Base-by-base conservation (phyloP, 2,888 invertebrate genomes). In the Drosophila neotestacea region DNA sequence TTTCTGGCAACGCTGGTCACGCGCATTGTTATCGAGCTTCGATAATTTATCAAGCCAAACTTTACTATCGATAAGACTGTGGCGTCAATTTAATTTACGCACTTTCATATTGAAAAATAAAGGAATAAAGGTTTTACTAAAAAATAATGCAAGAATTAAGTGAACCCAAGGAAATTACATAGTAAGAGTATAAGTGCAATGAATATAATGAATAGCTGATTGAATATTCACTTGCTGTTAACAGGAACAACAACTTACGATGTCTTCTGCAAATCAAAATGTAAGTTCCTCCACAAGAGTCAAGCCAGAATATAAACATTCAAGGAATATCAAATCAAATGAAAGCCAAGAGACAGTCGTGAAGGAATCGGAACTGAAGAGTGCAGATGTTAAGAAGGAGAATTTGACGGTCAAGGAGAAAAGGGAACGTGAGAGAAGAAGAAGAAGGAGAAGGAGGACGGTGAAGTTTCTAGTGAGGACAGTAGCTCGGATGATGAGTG, bases 391-490 rank as follows among this genome's bases (percentile, higher is more conserved):
- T 1, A 41, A 13, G 13, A 16, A 48, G 10, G n/a, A 6, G 6
- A 32, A 4, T 32, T n/a, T 34, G n/a, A 7, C 10, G 3, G 0
- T 4, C 27, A 7, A 13, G 11, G 0, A 0, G 7, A 30, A n/a
- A 38, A 44, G 30, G 0, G 7, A 39, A 11, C 28, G 30, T 32
- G 32, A 7, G 32, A 32, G 3, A 46, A 41, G 11, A 13, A 30
- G 9, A n/a, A 10, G 10, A 38, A 4, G 6, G 74, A 70, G 4
- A 46, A 68, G 32, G 81, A 87, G 44, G 81, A 82, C 9, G 85
- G 87, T 2, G 81, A 82, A 36, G 65, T 82, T 2, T 27, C 52
- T 0, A 32, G 7, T 4, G 70, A 67, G 0, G 61, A 61, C 4
- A 48, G 22, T 39, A 11, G 1, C 1, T 27, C 0, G 4, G 13